These are phyloP conservation scores for Apomyelois bistriatella DNA, from an alignment of 2,888 invertebrate genomes.

Conservation along the genomic window DNA sequence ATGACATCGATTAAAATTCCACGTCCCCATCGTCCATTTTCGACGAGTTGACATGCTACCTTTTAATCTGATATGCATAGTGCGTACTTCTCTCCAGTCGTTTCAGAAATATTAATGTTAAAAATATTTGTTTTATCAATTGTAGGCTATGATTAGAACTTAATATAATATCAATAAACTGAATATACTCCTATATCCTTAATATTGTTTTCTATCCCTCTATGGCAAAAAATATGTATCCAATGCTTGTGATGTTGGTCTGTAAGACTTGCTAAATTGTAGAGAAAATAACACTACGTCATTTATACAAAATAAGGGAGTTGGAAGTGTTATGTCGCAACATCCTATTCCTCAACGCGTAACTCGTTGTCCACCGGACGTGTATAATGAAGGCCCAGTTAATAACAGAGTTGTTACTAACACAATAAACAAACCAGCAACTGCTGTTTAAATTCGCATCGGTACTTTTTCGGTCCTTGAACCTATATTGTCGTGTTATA, in stretches of 20 bases:
- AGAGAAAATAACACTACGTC: not conserved
- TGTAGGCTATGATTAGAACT: no score
- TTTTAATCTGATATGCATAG: slow-evolving; percentile 21
- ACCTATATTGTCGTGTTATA: no score
- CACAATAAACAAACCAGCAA: slow-evolving; percentile 41
- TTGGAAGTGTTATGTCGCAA: slow-evolving; percentile 49
- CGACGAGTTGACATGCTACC: slow-evolving; percentile 45
- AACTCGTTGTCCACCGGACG: slow-evolving; percentile 65
- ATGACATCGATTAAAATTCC: slow-evolving; percentile 59
- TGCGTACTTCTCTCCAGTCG: slow-evolving; percentile 1
- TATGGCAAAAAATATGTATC: no score
- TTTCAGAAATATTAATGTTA: slow-evolving; percentile 1
- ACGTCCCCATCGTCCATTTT: slow-evolving; percentile 47
- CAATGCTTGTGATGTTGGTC: not conserved
- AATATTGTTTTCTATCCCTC: no score
- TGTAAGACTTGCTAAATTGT: no score
- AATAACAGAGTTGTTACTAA: slow-evolving; percentile 62
- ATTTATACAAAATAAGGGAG: not conserved
- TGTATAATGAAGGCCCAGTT: slow-evolving; percentile 59
- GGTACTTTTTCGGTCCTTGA: slow-evolving; percentile 17
- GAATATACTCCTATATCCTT: no score
- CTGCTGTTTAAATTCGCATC: slow-evolving; percentile 30
- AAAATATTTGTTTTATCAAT: not conserved
- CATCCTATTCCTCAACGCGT: slow-evolving; percentile 61
- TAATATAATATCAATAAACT: no score